phyloP scores from a whole-genome alignment of 2,797 vertebrate species.

The Melanotaenia maccullochi region DNA sequence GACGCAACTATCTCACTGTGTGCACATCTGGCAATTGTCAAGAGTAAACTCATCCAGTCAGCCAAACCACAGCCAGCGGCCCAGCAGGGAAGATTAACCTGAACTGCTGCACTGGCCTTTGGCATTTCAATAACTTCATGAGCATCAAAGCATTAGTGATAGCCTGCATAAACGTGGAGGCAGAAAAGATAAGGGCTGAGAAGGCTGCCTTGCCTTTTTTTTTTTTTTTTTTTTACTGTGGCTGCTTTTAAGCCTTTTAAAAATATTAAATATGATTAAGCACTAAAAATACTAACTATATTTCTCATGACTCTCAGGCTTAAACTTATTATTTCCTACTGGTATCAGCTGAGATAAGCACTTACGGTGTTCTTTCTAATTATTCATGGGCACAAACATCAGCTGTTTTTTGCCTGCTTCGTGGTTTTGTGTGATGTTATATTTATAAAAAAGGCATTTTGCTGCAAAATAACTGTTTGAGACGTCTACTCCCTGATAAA shows the following conservation, averaged over 20 bases:
- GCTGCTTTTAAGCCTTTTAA: constrained; percentile 6
- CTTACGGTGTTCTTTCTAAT: neutral
- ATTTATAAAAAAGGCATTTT: neutral
- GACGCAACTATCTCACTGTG: constrained; percentile 27
- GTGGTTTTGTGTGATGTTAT: neutral
- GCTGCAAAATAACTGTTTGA: neutral
- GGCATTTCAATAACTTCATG: constrained; percentile 39
- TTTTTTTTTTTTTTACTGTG: constrained; percentile 1
- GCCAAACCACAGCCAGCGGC: constrained; percentile 36
- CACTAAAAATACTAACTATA: constrained; percentile 11
- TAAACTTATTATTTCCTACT: neutral
- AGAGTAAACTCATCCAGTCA: constrained; percentile 52
- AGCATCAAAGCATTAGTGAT: constrained; percentile 26
- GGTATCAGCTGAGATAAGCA: constrained; percentile 14
- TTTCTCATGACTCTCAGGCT: neutral
- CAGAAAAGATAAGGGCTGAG: neutral
- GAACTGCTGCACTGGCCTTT: constrained; percentile 30
- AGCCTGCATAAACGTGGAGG: constrained; percentile 13
- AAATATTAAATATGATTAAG: constrained; percentile 14
- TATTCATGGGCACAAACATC: constrained; percentile 2
- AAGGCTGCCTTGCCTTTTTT: neutral
- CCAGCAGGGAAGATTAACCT: constrained; percentile 46
- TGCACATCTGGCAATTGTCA: constrained; percentile 57
- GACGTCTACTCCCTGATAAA: too few species aligned
- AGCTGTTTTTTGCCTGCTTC: neutral